Base-by-base conservation (phyloP, 2,113 vertebrate genomes). In the Tympanuchus pallidicinctus region DNA sequence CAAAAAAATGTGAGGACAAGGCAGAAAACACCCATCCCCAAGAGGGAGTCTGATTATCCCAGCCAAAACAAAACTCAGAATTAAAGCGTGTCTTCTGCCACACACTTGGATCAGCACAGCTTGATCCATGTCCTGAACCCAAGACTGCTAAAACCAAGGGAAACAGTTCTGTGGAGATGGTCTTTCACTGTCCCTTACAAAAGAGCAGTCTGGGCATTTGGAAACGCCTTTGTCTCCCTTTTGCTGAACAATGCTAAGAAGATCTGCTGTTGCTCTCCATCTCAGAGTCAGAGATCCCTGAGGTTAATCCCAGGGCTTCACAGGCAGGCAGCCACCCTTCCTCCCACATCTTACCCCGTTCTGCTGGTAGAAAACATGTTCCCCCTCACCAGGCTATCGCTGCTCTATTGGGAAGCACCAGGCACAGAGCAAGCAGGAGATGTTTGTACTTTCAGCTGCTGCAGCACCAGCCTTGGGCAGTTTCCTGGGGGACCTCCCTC, bases 401-500 rank as follows among this genome's bases (percentile, higher is more conserved):
- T 56, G 72, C 54, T 86, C 64, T 0, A 0, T 12, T 0, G 4
- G 34, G 70, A 76, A 48, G 56, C n/a, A 3, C n/a, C 13, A 61
- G 8, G 43, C 63, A 16, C 40, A 7, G 75, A 63, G 63, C 67
- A 63, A 36, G 56, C 79, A 80, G 42, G 18, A 66, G 69, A 22
- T 1, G 6, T 13, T 52, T 27, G 64, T 14, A 27, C 43, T 59
- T 60, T 70, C 77, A 57, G 67, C 14, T n/a, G 19, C 11, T 0
- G 6, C 7, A 2, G 40, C 48, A 5, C 5, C 71, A 45, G 61
- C 83, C 65, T 36, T 11, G 60, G 60, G 81, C 52, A 78, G 59
- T 24, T 50, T 71, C 14, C 0, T 1, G 61, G 6, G 42, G 40
- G 13, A 34, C 10, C 27, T 36, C 57, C 71, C 38, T 32, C 60